Percentiles rank a stretch among this genome's conserved stretches.
Evolutionary conservation across 1,140 invertebrate genomes (phyloP).

Genomic region (Aphelinus certus): DNA sequence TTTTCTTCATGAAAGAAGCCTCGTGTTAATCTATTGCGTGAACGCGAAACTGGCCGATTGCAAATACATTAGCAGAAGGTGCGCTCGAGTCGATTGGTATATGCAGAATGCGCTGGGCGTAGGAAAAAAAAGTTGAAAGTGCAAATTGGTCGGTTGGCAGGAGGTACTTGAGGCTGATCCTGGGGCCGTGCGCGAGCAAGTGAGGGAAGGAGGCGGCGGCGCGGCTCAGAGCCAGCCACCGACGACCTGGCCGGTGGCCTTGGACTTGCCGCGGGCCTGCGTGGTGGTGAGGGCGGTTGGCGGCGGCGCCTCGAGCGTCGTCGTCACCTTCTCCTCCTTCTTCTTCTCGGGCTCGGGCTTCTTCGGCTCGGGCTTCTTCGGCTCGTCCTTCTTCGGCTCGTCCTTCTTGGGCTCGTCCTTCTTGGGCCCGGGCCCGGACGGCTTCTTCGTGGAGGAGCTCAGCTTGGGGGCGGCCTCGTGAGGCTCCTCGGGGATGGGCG

Average conservation of each 20-base stretch:
- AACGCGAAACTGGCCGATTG: no score
- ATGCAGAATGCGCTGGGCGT: no score
- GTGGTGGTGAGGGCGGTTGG: slow-evolving; percentile 52
- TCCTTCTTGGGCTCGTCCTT: background rate
- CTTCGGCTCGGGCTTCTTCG: slow-evolving; percentile 23
- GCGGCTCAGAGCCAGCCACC: slow-evolving; percentile 71
- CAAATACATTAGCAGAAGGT: no score
- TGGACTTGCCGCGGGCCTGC: slow-evolving; percentile 71
- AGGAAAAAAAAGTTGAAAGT: no score
- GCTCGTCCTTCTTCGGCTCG: slow-evolving; percentile 35
- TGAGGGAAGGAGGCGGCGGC: no score
- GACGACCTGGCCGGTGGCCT: slow-evolving; percentile 73
- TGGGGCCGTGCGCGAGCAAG: no score
- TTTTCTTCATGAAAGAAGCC: no score
- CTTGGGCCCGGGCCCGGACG: background rate
- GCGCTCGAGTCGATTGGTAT: no score
- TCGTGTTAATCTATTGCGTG: no score
- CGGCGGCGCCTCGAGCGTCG: slow-evolving; percentile 23
- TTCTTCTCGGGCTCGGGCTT: slow-evolving; percentile 17
- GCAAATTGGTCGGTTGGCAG: no score
- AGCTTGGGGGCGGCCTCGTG: slow-evolving; percentile 23
- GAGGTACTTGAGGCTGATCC: no score
- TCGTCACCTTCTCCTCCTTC: slow-evolving; percentile 26
- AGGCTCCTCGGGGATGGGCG: slow-evolving; percentile 59
- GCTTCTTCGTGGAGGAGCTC: slow-evolving; percentile 5